Evolutionary conservation across 2,113 vertebrate genomes (phyloP).

Genomic region (Mirza zaza): DNA sequence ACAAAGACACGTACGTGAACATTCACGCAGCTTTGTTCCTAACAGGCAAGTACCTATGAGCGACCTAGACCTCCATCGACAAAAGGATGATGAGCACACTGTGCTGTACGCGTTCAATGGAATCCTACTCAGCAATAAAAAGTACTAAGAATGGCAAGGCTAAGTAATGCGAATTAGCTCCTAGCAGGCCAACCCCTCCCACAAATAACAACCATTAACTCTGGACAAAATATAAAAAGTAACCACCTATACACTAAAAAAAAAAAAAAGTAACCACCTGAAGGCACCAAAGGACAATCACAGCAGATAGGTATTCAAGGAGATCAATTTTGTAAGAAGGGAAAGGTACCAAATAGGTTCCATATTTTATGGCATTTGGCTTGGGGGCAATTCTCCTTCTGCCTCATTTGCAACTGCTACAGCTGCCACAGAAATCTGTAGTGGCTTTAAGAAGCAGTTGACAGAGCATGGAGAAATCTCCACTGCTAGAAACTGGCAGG

Average conservation of each 20-base stretch:
- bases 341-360: background rate
- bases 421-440: background rate
- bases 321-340: background rate
- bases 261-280: background rate
- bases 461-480: background rate
- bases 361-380: no score
- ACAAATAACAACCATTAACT: background rate
- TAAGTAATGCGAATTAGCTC: no score
- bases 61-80: background rate
- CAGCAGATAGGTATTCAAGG: background rate
- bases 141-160: background rate
- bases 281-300: background rate
- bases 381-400: background rate
- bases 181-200: no score
- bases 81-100: background rate
- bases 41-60: background rate
- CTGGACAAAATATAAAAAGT: background rate
- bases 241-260: no score
- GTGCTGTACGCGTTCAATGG: accelerated
- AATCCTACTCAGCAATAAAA: background rate
- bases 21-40: background rate
- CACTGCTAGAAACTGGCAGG: no score
- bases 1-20: background rate
- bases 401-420: background rate
- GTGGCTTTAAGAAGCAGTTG: background rate